Evolutionary conservation across 2,888 invertebrate genomes (phyloP).

Genomic region (Drosophila pseudotakahashii): DNA sequence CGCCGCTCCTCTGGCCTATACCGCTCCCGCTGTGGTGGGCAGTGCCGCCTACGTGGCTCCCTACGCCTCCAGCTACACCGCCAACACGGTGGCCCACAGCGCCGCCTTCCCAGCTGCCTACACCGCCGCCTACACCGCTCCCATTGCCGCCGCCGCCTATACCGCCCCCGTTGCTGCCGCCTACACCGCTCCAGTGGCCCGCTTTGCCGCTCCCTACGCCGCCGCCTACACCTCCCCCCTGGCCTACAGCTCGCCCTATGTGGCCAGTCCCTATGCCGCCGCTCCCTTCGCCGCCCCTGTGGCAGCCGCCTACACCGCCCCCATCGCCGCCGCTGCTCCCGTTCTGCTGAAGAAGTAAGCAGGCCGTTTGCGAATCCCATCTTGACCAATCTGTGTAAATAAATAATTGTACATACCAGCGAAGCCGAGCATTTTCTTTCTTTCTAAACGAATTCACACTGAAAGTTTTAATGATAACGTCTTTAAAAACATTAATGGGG

Average conservation of each 20-base stretch:
- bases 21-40: conserved; percentile 77
- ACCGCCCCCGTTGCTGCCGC: conserved; percentile 49
- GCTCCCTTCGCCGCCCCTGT: conserved; percentile 55
- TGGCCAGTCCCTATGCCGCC: conserved; percentile 22
- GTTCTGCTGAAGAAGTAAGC: conserved; percentile 69
- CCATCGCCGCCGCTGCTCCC: conserved; percentile 64
- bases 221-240: conserved; percentile 53
- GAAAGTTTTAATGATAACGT: neutral
- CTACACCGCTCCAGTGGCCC: conserved; percentile 15
- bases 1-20: conserved; percentile 64
- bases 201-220: conserved; percentile 1
- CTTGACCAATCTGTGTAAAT: conserved; percentile 59
- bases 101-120: conserved; percentile 79
- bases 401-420: conserved; percentile 51
- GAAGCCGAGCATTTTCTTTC: conserved; percentile 15
- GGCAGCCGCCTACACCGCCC: conserved; percentile 66
- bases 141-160: conserved; percentile 48
- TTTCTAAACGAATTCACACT: conserved; percentile 3
- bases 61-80: conserved; percentile 79
- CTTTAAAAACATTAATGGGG: too few relatives aligned
- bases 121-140: conserved; percentile 56
- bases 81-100: conserved; percentile 71
- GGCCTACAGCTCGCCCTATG: conserved; percentile 2
- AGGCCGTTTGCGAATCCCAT: conserved; percentile 24
- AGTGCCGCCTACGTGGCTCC: conserved; percentile 80